These are phyloP conservation scores for Brienomyrus brachyistius DNA, from an alignment of 2,113 vertebrate species.

Conservation along the genomic window DNA sequence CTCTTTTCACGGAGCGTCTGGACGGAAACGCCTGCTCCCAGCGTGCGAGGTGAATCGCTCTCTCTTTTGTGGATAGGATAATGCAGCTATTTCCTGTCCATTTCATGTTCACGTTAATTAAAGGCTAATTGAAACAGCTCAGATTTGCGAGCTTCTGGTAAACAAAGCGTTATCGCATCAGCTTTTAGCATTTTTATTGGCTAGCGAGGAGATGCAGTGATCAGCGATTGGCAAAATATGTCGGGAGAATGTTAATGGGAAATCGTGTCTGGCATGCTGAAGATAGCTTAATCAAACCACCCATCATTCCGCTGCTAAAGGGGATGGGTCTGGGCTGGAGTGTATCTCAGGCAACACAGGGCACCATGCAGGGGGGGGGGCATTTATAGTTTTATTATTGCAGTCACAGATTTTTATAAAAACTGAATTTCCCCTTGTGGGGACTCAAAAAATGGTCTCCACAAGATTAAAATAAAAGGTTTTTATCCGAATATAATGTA, in stretches of 20 bases:
- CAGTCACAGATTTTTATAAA: too few species aligned
- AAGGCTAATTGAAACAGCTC: conserved; percentile 8
- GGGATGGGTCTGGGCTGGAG: not conserved
- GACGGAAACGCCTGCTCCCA: not conserved
- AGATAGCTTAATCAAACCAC: not conserved
- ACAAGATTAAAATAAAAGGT: too few species aligned
- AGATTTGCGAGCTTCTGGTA: not conserved
- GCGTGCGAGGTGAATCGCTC: not conserved
- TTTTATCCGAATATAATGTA: too few species aligned
- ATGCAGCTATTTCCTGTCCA: not conserved
- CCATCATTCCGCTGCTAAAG: not conserved
- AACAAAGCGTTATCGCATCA: not conserved
- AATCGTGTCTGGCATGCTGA: not conserved
- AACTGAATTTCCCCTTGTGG: too few species aligned
- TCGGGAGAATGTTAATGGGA: not conserved
- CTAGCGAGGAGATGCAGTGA: not conserved
- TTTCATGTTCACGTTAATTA: not conserved
- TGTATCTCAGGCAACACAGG: not conserved
- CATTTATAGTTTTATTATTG: too few species aligned
- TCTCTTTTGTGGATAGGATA: not conserved
- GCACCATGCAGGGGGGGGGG: not conserved
- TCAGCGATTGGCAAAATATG: not conserved
- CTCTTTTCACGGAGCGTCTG: not conserved
- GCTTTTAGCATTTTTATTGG: not conserved
- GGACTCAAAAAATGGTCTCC: too few species aligned